Conservation (phyloP, 2,113 vertebrate genomes). For the Empidonax alnorum region DNA sequence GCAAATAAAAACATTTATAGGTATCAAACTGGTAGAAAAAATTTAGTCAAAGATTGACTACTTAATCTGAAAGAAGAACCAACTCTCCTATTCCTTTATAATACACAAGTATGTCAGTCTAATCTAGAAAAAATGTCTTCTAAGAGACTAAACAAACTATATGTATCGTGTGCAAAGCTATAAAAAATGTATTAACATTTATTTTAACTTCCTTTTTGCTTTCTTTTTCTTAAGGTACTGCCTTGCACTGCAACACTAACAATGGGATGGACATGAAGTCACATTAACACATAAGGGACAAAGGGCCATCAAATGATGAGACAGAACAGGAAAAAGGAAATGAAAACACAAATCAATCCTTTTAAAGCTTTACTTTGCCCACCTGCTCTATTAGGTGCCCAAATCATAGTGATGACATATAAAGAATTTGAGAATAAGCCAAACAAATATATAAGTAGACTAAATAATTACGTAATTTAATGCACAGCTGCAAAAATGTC, state of each 20-base stretch:
- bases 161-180: background rate
- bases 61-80: background rate
- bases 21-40: background rate
- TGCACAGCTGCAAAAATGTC: background rate
- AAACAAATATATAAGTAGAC: background rate
- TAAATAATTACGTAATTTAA: background rate
- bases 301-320: background rate
- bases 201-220: background rate
- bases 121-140: background rate
- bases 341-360: background rate
- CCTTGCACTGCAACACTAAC: background rate
- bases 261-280: slow-evolving; percentile 64
- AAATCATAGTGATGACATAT: background rate
- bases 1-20: background rate
- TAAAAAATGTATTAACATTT: background rate
- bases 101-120: background rate
- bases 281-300: background rate
- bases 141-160: background rate
- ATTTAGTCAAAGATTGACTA: background rate
- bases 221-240: background rate
- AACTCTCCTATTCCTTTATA: background rate
- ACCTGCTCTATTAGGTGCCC: background rate
- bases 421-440: background rate
- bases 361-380: background rate
- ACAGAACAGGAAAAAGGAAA: slow-evolving; percentile 25